Evolutionary conservation across 1,140 invertebrate species (phyloP).

Genomic region (Macrocentrus cingulum): DNA sequence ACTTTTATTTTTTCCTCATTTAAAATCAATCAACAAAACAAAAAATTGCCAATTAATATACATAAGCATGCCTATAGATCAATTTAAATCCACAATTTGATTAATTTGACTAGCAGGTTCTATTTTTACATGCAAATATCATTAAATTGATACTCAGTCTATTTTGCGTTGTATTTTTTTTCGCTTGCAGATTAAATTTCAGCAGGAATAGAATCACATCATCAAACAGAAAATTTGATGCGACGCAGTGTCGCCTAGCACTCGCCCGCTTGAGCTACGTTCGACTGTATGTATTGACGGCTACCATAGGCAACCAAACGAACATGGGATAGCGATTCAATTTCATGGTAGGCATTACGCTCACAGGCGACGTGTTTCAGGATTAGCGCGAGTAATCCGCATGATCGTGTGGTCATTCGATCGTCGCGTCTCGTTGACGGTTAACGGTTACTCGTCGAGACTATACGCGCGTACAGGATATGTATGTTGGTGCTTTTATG

Average conservation of each 20-base stretch:
- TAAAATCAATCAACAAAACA: too few species aligned
- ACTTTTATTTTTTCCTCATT: too few species aligned
- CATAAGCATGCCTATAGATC: too few species aligned
- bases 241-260: background rate
- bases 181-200: too few species aligned
- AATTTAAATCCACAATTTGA: too few species aligned
- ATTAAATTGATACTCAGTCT: too few species aligned
- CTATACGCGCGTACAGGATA: background rate
- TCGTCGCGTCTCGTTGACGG: conserved; percentile 9
- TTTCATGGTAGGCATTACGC: conserved; percentile 9
- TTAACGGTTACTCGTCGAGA: conserved; percentile 9
- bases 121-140: too few species aligned
- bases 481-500: conserved; percentile 10
- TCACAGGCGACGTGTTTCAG: conserved; percentile 11
- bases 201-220: too few species aligned
- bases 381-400: conserved; percentile 9
- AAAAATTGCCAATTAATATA: too few species aligned
- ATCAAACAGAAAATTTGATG: background rate
- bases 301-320: background rate
- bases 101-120: too few species aligned
- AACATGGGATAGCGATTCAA: conserved; percentile 1
- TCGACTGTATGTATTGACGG: background rate
- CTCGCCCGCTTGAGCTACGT: background rate
- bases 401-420: conserved; percentile 10
- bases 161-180: too few species aligned